Conservation (phyloP, 2,888 invertebrate species). For the Odontocolon sp. region DNA sequence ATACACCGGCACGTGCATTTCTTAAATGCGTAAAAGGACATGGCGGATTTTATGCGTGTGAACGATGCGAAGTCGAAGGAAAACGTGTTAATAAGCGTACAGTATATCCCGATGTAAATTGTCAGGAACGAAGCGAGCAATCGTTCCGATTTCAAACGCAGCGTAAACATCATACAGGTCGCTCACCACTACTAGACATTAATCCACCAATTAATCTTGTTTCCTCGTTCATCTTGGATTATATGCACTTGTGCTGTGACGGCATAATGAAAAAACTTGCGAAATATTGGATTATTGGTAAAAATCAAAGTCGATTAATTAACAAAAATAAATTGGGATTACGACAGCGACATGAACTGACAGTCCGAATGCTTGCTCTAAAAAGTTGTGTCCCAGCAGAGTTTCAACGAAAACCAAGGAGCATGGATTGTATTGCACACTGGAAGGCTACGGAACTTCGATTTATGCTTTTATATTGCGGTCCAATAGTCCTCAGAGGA, state of each 20-base stretch:
- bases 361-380: too few species aligned
- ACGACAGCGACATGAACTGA: too few species aligned
- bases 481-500: too few species aligned
- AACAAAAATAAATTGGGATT: not conserved
- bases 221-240: not conserved
- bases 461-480: too few species aligned
- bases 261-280: constrained; percentile 1
- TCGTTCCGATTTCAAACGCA: not conserved
- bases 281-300: not conserved
- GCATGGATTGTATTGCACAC: too few species aligned
- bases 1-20: constrained; percentile 48
- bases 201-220: not conserved
- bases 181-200: not conserved
- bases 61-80: constrained; percentile 35
- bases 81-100: not conserved
- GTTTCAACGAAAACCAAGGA: too few species aligned
- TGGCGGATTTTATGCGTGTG: constrained; percentile 42
- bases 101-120: not conserved
- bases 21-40: constrained; percentile 47
- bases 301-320: too few species aligned
- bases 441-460: too few species aligned
- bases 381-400: not conserved
- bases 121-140: not conserved
- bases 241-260: constrained; percentile 2
- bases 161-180: not conserved